Percentiles rank a stretch among this genome's conserved stretches.
Evolutionary conservation across 2,888 invertebrate genomes (phyloP).

Genomic region (Cinara cedri): DNA sequence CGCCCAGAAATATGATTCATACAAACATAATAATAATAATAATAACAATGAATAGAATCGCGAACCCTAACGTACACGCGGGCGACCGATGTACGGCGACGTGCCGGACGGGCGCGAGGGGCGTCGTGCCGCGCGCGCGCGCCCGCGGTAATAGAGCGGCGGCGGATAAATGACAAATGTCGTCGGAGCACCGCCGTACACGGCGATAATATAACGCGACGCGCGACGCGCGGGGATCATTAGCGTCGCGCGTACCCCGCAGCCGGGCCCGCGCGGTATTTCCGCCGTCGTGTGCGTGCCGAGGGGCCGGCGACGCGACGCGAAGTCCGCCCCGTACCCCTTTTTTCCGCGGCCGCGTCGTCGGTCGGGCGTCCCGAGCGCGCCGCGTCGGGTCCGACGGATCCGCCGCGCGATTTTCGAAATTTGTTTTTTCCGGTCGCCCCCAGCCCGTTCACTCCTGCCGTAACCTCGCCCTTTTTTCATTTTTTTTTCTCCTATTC

Average conservation of each 20-base stretch:
- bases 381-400: no score
- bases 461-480: no score
- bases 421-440: no score
- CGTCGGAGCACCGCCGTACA: not conserved
- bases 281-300: no score
- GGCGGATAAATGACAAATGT: slow-evolving; percentile 45
- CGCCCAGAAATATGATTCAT: slow-evolving; percentile 57
- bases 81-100: slow-evolving; percentile 17
- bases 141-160: slow-evolving; percentile 30
- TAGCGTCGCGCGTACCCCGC: slow-evolving; percentile 26
- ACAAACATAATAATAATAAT: not conserved
- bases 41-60: slow-evolving; percentile 41
- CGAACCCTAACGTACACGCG: slow-evolving; percentile 38
- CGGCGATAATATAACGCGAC: slow-evolving; percentile 25
- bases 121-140: not conserved
- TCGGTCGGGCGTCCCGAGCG: no score
- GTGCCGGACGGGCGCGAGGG: slow-evolving; percentile 34
- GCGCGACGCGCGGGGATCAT: slow-evolving; percentile 45
- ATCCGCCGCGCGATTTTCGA: no score
- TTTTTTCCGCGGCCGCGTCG: no score
- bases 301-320: no score
- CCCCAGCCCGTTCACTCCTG: no score
- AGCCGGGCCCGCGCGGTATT: no score
- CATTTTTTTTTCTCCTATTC: no score
- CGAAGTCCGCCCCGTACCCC: no score